phyloP scores from a whole-genome alignment of 2,113 vertebrate species.

The Equus przewalskii region DNA sequence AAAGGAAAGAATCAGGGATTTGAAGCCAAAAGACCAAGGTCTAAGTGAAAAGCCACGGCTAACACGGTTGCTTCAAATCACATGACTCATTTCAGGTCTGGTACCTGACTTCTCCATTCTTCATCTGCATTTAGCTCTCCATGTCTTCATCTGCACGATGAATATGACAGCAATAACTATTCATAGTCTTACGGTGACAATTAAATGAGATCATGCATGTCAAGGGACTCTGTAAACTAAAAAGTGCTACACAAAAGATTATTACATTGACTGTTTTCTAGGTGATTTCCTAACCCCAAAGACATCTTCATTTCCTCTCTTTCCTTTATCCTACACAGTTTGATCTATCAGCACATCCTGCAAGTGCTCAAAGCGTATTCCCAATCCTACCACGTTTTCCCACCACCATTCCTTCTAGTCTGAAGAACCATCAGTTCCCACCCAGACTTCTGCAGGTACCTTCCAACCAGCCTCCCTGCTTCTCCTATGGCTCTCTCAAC shows the following conservation, averaged over 20 bases:
- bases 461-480: too few species aligned
- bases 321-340: background rate
- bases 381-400: background rate
- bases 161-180: too few species aligned
- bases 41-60: background rate
- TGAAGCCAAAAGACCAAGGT: background rate
- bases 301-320: background rate
- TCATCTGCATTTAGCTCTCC: too few species aligned
- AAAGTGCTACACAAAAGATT: background rate
- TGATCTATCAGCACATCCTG: background rate
- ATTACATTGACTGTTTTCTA: background rate
- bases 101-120: background rate
- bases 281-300: background rate
- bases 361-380: background rate
- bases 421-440: background rate
- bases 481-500: background rate
- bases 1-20: background rate
- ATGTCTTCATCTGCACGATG: background rate
- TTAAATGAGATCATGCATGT: background rate
- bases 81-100: rapidly evolving
- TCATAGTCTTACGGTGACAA: background rate
- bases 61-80: background rate
- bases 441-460: background rate
- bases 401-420: background rate
- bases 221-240: background rate